Evolutionary conservation across 2,888 invertebrate species (phyloP).

Genomic region (Ochlodes sylvanus): DNA sequence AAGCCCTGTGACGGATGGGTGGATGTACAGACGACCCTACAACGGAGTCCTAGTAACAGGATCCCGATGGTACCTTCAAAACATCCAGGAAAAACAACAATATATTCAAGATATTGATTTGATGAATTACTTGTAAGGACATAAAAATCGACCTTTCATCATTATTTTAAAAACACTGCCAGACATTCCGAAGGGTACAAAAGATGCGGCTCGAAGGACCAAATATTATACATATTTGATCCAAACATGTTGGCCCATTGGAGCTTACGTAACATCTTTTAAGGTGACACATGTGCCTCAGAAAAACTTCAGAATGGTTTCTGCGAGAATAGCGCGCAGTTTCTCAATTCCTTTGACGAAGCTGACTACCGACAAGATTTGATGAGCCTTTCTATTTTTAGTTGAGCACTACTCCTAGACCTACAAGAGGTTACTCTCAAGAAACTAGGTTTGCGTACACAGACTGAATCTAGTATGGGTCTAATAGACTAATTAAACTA

Average conservation of each 20-base stretch:
- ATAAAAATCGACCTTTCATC: not conserved
- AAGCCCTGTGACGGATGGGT: too few species aligned
- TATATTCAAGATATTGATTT: too few species aligned
- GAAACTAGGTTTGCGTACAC: slow-evolving; percentile 20
- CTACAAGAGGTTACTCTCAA: slow-evolving; percentile 6
- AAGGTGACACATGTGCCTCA: not conserved
- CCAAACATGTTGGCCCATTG: not conserved
- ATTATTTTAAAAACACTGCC: not conserved
- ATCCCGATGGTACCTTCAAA: too few species aligned
- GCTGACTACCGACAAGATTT: slow-evolving; percentile 17
- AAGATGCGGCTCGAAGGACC: not conserved
- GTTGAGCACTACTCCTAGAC: slow-evolving; percentile 8
- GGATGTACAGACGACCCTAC: too few species aligned
- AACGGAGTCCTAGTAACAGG: too few species aligned
- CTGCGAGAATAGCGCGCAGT: not conserved
- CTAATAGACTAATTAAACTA: too few species aligned
- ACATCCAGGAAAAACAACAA: too few species aligned
- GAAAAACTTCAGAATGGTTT: not conserved
- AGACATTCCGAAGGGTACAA: not conserved
- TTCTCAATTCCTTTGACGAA: slow-evolving; percentile 7
- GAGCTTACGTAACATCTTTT: not conserved
- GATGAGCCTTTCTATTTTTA: slow-evolving; percentile 26
- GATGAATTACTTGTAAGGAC: not conserved
- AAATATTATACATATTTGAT: not conserved
- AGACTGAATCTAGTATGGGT: slow-evolving; percentile 3